Percentiles rank a stretch among this genome's conserved stretches.
phyloP scores from a whole-genome alignment of 1,140 invertebrate species.

The Solenopsis fugax region DNA sequence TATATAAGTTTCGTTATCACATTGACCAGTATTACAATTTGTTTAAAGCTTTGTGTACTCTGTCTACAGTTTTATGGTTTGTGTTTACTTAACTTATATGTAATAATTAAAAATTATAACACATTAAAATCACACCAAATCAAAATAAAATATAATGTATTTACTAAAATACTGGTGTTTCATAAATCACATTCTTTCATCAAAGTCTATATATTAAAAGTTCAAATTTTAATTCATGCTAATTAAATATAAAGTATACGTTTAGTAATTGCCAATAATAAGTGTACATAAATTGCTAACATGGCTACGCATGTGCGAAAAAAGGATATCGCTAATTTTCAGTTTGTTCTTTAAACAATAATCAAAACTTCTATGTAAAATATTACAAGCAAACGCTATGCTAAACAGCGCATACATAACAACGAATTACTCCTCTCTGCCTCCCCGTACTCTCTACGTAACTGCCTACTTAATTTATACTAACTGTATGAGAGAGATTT shows the following conservation, averaged over 20 bases:
- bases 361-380: slow-evolving; percentile 18
- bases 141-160: slow-evolving; percentile 26
- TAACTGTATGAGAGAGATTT: background rate
- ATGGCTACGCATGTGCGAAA: background rate
- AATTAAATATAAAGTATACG: slow-evolving; percentile 27
- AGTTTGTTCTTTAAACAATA: slow-evolving; percentile 23
- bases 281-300: slow-evolving; percentile 6
- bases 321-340: background rate
- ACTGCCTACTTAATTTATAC: background rate
- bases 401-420: background rate
- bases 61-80: slow-evolving; percentile 5
- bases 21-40: slow-evolving; percentile 43
- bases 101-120: slow-evolving; percentile 21
- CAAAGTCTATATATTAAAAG: background rate
- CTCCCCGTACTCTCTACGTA: background rate
- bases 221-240: background rate
- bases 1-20: slow-evolving; percentile 25
- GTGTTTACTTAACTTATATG: background rate
- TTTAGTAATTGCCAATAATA: background rate
- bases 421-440: background rate
- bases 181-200: background rate
- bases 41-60: slow-evolving; percentile 1
- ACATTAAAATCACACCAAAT: slow-evolving; percentile 21
- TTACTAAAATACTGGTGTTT: background rate
- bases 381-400: slow-evolving; percentile 17